These are phyloP conservation scores for Chaenocephalus aceratus DNA, from an alignment of 2,113 vertebrate genomes.

Conservation along the genomic window DNA sequence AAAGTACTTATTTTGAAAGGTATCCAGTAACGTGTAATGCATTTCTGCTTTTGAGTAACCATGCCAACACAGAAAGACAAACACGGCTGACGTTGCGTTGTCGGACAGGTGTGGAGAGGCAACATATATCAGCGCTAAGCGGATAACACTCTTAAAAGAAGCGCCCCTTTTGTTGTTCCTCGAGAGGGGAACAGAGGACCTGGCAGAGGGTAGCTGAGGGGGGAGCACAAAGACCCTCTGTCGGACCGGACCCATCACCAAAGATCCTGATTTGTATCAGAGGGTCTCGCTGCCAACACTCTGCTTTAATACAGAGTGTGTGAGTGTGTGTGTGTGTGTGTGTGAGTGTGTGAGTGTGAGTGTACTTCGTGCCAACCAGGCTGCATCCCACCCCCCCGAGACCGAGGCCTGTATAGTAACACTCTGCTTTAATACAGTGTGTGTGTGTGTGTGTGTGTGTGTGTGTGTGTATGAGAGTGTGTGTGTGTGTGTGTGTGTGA, in stretches of 20 bases:
- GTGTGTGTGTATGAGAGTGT: too few relatives aligned
- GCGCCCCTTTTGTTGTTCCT: constrained; percentile 7
- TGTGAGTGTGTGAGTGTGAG: constrained; percentile 55
- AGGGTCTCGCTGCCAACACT: constrained; percentile 75
- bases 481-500: too few relatives aligned
- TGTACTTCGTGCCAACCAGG: constrained; percentile 67
- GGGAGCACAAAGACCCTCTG: constrained; percentile 71
- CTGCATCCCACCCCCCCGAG: constrained; percentile 66
- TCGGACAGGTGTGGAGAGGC: constrained; percentile 20
- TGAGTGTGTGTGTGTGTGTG: constrained; percentile 64
- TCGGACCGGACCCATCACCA: constrained; percentile 71
- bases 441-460: constrained; percentile 1
- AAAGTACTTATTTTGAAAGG: too few relatives aligned
- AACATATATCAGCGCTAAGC: constrained; percentile 16
- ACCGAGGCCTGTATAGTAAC: constrained; percentile 59
- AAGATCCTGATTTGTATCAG: constrained; percentile 79
- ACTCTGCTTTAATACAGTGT: constrained; percentile 31
- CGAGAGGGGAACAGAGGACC: constrained; percentile 9
- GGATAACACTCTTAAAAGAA: constrained; percentile 8
- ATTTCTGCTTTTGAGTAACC: too few relatives aligned
- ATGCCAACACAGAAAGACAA: too few relatives aligned
- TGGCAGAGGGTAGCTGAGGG: constrained; percentile 24
- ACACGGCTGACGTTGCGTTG: too few relatives aligned
- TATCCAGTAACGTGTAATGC: too few relatives aligned
- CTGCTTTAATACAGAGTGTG: constrained; percentile 43